A percentile compares a stretch with the other conserved stretches of the same genome.
phyloP scores from a whole-genome alignment of 2,113 vertebrate species.

The Mormyrus lacerda region DNA sequence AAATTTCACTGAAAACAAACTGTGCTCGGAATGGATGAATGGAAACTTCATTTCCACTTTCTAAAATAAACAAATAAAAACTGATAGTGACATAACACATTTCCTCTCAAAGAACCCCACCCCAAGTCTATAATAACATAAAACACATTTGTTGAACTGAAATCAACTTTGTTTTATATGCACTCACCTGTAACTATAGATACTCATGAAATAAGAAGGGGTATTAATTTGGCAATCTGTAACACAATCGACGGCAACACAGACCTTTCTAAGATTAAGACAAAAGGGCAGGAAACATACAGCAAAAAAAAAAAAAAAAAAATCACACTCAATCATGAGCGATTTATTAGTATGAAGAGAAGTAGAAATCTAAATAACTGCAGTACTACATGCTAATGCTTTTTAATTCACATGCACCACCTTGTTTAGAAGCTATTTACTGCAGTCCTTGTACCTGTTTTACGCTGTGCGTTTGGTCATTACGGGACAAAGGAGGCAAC shows the following conservation, averaged over 20 bases:
- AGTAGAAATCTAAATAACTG: neutral
- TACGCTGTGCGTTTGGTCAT: neutral
- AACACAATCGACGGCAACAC: neutral
- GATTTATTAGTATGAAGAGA: neutral
- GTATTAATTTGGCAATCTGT: conserved; percentile 6
- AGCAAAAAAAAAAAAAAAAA: neutral
- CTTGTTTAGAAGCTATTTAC: neutral
- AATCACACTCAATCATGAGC: neutral
- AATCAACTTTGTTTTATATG: conserved; percentile 15
- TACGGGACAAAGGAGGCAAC: neutral
- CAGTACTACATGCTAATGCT: neutral
- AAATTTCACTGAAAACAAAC: conserved; percentile 37
- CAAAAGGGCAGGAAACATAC: neutral
- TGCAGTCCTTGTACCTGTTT: neutral
- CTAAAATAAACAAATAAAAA: conserved; percentile 29
- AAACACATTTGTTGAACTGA: neutral
- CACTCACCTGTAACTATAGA: conserved; percentile 8
- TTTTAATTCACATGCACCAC: neutral
- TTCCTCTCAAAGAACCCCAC: conserved; percentile 6
- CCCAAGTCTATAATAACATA: conserved; percentile 8
- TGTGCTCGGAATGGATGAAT: conserved; percentile 25
- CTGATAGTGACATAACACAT: conserved; percentile 18
- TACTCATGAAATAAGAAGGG: neutral
- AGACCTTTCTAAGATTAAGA: neutral
- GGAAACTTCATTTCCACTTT: conserved; percentile 42